Percentiles rank a stretch among this genome's conserved stretches.
Evolutionary conservation across 1,140 invertebrate genomes (phyloP).

Genomic region (Drosophila orosa): DNA sequence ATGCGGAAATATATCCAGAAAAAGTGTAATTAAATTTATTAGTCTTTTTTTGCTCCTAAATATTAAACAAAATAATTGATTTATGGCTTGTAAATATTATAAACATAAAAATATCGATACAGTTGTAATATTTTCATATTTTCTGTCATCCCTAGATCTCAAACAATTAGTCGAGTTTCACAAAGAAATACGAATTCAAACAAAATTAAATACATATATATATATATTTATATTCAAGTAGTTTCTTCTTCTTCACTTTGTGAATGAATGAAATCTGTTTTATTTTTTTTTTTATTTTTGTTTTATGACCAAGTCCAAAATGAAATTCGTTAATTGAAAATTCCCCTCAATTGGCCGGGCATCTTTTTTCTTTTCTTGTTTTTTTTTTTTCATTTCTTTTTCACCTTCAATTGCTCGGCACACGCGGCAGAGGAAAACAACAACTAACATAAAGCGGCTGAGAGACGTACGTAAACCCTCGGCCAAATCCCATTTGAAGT

Average conservation of each 20-base stretch:
- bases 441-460: conserved; percentile 13
- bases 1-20: background rate
- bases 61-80: background rate
- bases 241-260: background rate
- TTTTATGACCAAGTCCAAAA: conserved; percentile 1
- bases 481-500: conserved; percentile 55
- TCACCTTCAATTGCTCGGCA: conserved; percentile 29
- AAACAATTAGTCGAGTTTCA: background rate
- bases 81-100: background rate
- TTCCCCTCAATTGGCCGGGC: conserved; percentile 9
- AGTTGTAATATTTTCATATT: background rate
- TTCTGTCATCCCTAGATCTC: background rate
- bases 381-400: background rate
- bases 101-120: no score
- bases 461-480: conserved; percentile 45
- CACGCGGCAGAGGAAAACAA: background rate
- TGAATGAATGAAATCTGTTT: background rate
- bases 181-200: background rate
- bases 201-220: background rate
- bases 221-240: no score
- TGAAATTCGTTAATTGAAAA: conserved; percentile 43
- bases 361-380: background rate
- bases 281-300: background rate
- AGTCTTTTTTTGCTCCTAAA: background rate
- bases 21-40: background rate